These are phyloP conservation scores for Drosophila miranda DNA, from an alignment of 1,140 invertebrate genomes.

Conservation along the genomic window DNA sequence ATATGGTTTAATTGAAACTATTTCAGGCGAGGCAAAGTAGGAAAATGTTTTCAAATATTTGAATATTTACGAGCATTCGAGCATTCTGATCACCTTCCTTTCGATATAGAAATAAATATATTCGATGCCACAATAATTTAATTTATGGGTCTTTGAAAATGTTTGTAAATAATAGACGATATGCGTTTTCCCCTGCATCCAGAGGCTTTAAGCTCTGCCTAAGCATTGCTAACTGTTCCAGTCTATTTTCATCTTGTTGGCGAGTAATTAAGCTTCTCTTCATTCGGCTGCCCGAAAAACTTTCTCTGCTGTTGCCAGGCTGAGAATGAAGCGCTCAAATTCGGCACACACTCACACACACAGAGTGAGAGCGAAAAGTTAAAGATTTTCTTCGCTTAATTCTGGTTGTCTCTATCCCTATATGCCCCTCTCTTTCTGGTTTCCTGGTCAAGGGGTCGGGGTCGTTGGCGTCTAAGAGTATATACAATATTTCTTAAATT, in stretches of 20 bases:
- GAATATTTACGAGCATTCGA: too few relatives aligned
- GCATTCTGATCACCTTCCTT: too few relatives aligned
- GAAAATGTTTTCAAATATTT: too few relatives aligned
- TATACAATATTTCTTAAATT: slow-evolving; percentile 78
- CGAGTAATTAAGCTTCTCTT: slow-evolving; percentile 43
- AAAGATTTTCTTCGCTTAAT: slow-evolving; percentile 48
- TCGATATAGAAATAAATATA: too few relatives aligned
- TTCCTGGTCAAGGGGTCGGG: slow-evolving; percentile 66
- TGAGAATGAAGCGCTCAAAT: slow-evolving; percentile 32
- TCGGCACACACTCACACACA: slow-evolving; percentile 52
- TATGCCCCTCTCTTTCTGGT: neutral
- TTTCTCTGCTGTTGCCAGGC: slow-evolving; percentile 61
- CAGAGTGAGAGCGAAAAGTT: slow-evolving; percentile 24
- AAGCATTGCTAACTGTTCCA: neutral
- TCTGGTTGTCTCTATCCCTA: slow-evolving; percentile 31
- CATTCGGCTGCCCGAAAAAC: slow-evolving; percentile 29
- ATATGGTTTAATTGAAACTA: slow-evolving; percentile 22
- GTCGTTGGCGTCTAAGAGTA: slow-evolving; percentile 50
- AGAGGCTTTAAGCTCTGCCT: neutral
- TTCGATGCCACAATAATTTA: too few relatives aligned
- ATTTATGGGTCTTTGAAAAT: too few relatives aligned
- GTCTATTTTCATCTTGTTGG: slow-evolving; percentile 33
- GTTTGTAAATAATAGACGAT: too few relatives aligned
- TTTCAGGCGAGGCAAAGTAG: too few relatives aligned
- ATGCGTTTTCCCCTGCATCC: too few relatives aligned